Evolutionary conservation across 2,113 vertebrate genomes (phyloP), one percentile per base, ranked within the genome.

Genomic region (Fukomys damarensis): DNA sequence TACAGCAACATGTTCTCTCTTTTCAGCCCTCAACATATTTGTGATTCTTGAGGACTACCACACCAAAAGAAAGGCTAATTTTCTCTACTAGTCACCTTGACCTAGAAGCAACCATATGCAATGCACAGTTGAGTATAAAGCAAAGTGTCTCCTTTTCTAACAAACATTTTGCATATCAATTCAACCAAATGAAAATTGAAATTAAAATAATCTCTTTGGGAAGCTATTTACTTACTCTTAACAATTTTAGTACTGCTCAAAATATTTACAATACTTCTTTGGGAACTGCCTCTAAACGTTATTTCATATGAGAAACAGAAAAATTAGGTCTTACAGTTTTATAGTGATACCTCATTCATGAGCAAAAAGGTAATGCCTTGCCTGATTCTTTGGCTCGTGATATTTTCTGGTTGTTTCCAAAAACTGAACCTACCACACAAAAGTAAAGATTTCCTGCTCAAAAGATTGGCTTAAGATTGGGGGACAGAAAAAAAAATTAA

Each of bases 111-210:
- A 65, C 56, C 30, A 83, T 43, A 61, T 2, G 8, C 41, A 65
- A 61, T 2, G 8, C 41, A 65, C 10, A 54, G 11, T 2, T 86
- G 30, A 93, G 7, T 59, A 70, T 63, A 77, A 88, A 89, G 46
- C 11, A 89, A 89, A 86, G 24, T 63, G 65, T 86, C 59, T 72
- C 35, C 26, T 86, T 94, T 80, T 74, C 80, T 89, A 92, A 63
- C 46, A 95, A 95, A 93, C 38, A 82, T 79, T 90, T 95, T 63
- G 46, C 66, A 68, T 92, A 65, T 90, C n/a, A 83, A 89, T 79
- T 95, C 96, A 94, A 92, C 93, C 56, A 95, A 74, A 92, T 70
- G 63, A 90, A 92, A 92, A 87, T 38, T 58, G 4, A 61, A 89
- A 93, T 61, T 43, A 90, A 94, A 90, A 93, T 13, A 93, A n/a